Evolutionary conservation across 2,113 vertebrate species (phyloP), one percentile per base, ranked within the genome.

Genomic region (Eptesicus fuscus): DNA sequence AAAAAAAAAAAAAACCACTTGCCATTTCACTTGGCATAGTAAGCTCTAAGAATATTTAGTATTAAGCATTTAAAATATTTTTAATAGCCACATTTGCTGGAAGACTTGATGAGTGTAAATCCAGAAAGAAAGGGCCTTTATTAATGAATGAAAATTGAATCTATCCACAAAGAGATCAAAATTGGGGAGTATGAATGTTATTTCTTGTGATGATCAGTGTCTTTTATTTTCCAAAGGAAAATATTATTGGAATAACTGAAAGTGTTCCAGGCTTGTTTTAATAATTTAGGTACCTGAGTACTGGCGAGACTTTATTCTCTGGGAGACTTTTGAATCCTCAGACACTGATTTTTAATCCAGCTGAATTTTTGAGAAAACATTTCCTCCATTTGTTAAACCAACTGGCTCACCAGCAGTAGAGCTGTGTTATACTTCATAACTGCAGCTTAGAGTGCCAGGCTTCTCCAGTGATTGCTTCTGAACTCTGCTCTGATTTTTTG

Each of bases 401-500:
- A 20, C 61, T 8, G 18, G 73, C 53, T 78, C 44, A 28, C 37
- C 90, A 63, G 0, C 53, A 76, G 18, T 37, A 53, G 83, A 9
- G 88, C 76, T 91, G 65, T 2, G 13, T 96, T 96, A 65, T 69
- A 59, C 51, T 37, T 98, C 47, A 0, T 49, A 65, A 94, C 16
- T 77, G 83, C 85, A 44, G 82, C 35, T 95, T 70, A 59, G 85
- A 67, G 88, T 23, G 47, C 59, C 82, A 5, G 14, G 79, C 44
- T 96, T 88, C 53, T 96, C 82, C 14, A 84, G 22, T 70, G 87
- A 37, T 94, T 0, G 0, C 95, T 86, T 97, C 91, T 97, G 61
- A 97, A 95, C 69, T 97, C 59, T 90, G 17, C 94, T 97, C 95
- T 98, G 28, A 73, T 98, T 96, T 93, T 98, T 96, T 97, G 88